Percentiles rank a stretch among this genome's conserved stretches.
Evolutionary conservation across 2,888 invertebrate genomes (phyloP).

Genomic region (Suillia variegata): DNA sequence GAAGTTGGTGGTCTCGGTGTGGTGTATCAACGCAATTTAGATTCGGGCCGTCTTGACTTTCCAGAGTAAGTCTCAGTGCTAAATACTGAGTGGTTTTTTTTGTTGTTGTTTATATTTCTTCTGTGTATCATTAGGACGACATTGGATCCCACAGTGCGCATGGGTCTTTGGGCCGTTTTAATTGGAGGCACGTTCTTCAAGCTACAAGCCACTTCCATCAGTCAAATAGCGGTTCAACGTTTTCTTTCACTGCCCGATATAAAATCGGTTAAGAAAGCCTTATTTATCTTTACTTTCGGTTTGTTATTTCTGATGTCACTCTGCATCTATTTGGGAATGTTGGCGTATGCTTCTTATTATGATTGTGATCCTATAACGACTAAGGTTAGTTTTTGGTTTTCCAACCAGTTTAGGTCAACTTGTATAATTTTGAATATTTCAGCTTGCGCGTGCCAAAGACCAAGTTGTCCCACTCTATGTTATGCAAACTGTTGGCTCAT

Average conservation of each 20-base stretch:
- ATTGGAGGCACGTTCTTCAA: conserved; percentile 77
- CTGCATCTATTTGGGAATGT: conserved; percentile 73
- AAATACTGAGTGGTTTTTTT: neutral
- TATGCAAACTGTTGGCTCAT: conserved; percentile 76
- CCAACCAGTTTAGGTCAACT: neutral
- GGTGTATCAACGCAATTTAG: conserved; percentile 70
- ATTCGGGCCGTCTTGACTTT: conserved; percentile 70
- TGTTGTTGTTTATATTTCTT: neutral
- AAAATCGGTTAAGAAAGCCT: conserved; percentile 70
- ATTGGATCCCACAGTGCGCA: conserved; percentile 75
- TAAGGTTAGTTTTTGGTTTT: conserved; percentile 62
- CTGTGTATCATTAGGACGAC: conserved; percentile 70
- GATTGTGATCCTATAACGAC: conserved; percentile 80
- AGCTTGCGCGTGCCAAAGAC: conserved; percentile 77
- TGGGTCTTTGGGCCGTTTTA: conserved; percentile 76
- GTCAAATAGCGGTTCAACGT: conserved; percentile 83
- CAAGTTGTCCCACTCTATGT: conserved; percentile 82
- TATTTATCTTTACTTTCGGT: conserved; percentile 70
- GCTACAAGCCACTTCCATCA: conserved; percentile 75
- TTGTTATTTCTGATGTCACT: conserved; percentile 67
- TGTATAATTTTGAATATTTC: neutral
- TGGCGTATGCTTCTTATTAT: conserved; percentile 75
- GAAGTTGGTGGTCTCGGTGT: conserved; percentile 72
- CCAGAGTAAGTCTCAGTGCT: conserved; percentile 73
- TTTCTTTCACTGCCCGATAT: conserved; percentile 76